These are phyloP conservation scores for Papilio demoleus DNA, from an alignment of 2,888 invertebrate species.

Conservation along the genomic window DNA sequence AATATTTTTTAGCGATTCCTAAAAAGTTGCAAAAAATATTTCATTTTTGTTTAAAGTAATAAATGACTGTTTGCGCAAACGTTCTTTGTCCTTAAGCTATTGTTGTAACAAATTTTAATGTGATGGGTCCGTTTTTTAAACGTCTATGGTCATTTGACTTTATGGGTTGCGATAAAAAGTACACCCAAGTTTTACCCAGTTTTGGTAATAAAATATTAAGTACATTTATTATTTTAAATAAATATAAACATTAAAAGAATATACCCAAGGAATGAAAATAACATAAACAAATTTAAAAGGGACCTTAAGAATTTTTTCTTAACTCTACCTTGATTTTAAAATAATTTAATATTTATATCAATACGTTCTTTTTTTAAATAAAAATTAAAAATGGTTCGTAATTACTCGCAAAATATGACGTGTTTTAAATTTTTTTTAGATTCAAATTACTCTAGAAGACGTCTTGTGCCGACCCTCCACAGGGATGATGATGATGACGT, in stretches of 20 bases:
- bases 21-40: slow-evolving; percentile 66
- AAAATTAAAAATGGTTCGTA: too few species aligned
- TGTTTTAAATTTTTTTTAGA: slow-evolving; percentile 31
- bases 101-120: slow-evolving; percentile 49
- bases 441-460: too few species aligned
- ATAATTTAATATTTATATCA: too few species aligned
- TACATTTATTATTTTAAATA: not conserved
- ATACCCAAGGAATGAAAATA: too few species aligned
- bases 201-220: slow-evolving; percentile 14
- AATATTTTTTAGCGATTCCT: slow-evolving; percentile 58
- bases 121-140: slow-evolving; percentile 42
- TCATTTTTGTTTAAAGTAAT: slow-evolving; percentile 55
- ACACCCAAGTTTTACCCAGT: slow-evolving; percentile 9
- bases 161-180: slow-evolving; percentile 24
- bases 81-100: slow-evolving; percentile 51
- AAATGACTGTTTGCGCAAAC: slow-evolving; percentile 63
- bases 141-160: slow-evolving; percentile 42
- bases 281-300: too few species aligned
- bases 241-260: too few species aligned
- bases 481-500: too few species aligned
- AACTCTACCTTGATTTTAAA: too few species aligned
- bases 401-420: slow-evolving; percentile 13
- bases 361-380: too few species aligned
- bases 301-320: too few species aligned
- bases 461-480: too few species aligned